Evolutionary conservation across 2,888 invertebrate species (phyloP).

Genomic region (Baronia brevicornis): DNA sequence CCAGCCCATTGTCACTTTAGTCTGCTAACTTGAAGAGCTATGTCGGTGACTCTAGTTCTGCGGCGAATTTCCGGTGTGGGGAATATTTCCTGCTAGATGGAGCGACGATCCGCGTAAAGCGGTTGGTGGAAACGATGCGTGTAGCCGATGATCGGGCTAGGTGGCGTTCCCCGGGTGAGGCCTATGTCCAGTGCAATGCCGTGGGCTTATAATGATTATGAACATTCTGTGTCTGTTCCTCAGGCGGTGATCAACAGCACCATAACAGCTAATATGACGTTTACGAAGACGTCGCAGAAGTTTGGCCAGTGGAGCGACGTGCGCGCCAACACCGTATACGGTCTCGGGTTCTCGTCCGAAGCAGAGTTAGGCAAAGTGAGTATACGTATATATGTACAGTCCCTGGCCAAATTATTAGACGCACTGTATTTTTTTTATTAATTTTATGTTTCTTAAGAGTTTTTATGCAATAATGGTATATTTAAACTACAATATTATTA

Average conservation of each 20-base stretch:
- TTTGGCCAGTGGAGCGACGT: conserved; percentile 99
- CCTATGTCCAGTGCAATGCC: conserved; percentile 10
- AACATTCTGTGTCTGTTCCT: conserved; percentile 17
- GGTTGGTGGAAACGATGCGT: too few relatives aligned
- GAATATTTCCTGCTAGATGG: too few relatives aligned
- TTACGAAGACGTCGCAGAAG: conserved; percentile 99
- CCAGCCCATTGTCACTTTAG: too few relatives aligned
- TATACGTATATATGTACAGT: background rate
- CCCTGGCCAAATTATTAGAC: background rate
- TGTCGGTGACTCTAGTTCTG: too few relatives aligned
- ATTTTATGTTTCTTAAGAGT: too few relatives aligned
- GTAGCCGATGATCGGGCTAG: too few relatives aligned
- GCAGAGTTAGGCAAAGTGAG: conserved; percentile 92
- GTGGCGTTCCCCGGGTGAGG: too few relatives aligned
- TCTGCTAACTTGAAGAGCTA: too few relatives aligned
- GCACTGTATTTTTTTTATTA: too few relatives aligned
- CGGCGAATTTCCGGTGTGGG: too few relatives aligned
- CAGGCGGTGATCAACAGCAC: conserved; percentile 98
- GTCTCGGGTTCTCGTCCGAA: conserved; percentile 96
- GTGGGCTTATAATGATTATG: conserved; percentile 11
- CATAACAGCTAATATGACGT: conserved; percentile 97
- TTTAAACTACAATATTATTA: background rate
- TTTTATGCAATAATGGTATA: too few relatives aligned
- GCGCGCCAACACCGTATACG: conserved; percentile 97
- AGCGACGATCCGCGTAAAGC: too few relatives aligned